These are phyloP conservation scores for Rhamphomyia laevipes DNA, from an alignment of 2,888 invertebrate genomes.

Conservation along the genomic window DNA sequence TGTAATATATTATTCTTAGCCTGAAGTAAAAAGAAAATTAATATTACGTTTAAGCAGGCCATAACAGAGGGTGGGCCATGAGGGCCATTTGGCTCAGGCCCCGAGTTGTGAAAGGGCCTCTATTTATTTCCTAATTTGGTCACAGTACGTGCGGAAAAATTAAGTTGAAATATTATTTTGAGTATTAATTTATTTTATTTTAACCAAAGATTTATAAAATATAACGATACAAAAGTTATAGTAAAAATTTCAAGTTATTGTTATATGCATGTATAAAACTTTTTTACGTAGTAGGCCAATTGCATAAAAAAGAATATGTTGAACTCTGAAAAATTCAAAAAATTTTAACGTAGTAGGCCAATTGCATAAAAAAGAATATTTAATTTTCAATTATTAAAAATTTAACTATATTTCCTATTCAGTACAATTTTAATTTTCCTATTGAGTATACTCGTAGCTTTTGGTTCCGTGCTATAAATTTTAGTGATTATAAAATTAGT, in stretches of 20 bases:
- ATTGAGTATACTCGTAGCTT: not conserved
- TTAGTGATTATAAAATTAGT: not conserved
- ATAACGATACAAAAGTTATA: not conserved
- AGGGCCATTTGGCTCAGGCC: no score
- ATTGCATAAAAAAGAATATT: not conserved
- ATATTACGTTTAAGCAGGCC: no score
- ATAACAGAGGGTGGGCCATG: no score
- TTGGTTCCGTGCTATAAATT: not conserved
- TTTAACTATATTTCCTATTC: not conserved
- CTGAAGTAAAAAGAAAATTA: no score
- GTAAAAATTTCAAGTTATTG: not conserved
- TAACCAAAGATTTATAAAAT: not conserved
- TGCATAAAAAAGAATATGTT: no score
- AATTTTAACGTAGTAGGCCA: not conserved
- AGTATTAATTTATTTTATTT: no score
- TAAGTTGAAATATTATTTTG: not conserved
- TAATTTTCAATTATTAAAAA: not conserved
- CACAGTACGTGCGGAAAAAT: not conserved
- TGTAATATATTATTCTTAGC: no score
- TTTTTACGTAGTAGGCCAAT: no score
- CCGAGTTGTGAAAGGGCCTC: no score
- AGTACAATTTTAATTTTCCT: not conserved
- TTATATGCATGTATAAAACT: no score
- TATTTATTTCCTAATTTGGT: not conserved
- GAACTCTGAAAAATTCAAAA: no score